These are phyloP conservation scores for Phylloscopus trochiloides DNA, from an alignment of 2,113 vertebrate genomes.

Conservation along the genomic window DNA sequence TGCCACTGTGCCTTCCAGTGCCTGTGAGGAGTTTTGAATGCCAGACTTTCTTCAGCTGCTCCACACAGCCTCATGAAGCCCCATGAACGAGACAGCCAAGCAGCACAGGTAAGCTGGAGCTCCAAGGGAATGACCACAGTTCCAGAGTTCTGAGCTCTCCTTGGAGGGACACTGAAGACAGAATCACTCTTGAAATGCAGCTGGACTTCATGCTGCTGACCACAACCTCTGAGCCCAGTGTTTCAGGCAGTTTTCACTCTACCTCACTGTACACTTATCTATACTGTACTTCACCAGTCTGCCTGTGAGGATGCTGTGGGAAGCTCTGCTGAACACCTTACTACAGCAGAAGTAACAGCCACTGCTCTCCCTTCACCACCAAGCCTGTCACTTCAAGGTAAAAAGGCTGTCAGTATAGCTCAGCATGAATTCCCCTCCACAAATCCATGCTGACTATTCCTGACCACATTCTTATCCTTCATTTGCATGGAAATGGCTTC, in stretches of 20 bases:
- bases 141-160: not conserved
- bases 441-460: not conserved
- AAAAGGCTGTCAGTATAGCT: not conserved
- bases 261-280: not conserved
- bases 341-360: not conserved
- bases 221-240: not conserved
- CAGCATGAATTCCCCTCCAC: not conserved
- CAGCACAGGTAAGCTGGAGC: not conserved
- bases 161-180: fast-evolving
- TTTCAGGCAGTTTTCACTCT: not conserved
- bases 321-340: not conserved
- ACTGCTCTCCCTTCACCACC: not conserved
- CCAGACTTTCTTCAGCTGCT: not conserved
- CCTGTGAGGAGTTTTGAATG: not conserved
- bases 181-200: not conserved
- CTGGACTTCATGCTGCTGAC: not conserved
- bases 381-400: not conserved
- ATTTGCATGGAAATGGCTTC: not conserved
- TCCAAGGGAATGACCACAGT: not conserved
- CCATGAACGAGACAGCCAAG: fast-evolving
- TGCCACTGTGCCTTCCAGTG: not conserved
- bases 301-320: not conserved
- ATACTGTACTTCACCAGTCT: not conserved
- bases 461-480: not conserved
- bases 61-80: not conserved